Percentiles rank a stretch among this genome's conserved stretches.
These are phyloP conservation scores for Campopleginae sp. DNA, from an alignment of 2,888 invertebrate species.

Conservation along the genomic window DNA sequence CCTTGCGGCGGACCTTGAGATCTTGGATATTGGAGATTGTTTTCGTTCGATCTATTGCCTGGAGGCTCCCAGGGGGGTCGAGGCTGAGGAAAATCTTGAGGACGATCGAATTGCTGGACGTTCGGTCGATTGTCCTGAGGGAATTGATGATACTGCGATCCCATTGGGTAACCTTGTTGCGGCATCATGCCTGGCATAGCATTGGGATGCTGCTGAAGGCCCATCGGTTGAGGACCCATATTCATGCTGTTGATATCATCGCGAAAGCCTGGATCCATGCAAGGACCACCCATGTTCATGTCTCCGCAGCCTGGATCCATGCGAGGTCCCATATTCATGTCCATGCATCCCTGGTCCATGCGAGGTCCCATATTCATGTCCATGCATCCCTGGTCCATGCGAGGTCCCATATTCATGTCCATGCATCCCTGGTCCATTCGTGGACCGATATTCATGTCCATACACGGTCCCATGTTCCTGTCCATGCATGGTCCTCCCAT, in stretches of 20 bases:
- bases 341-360: constrained; percentile 34
- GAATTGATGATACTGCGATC: constrained; percentile 64
- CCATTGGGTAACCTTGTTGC: constrained; percentile 46
- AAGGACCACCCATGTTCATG: constrained; percentile 45
- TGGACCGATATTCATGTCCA: constrained; percentile 44
- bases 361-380: constrained; percentile 44
- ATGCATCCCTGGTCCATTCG: constrained; percentile 29
- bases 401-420: constrained; percentile 46
- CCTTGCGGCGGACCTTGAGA: constrained; percentile 65
- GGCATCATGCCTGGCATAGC: constrained; percentile 54
- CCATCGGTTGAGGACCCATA: constrained; percentile 41
- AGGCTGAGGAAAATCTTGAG: constrained; percentile 71
- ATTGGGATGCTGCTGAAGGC: constrained; percentile 34
- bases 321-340: constrained; percentile 42
- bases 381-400: constrained; percentile 42
- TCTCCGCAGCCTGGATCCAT: constrained; percentile 32
- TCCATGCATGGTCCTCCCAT: constrained; percentile 47
- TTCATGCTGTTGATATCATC: constrained; percentile 51
- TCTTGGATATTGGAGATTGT: constrained; percentile 70
- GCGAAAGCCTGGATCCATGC: constrained; percentile 52
- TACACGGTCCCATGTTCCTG: constrained; percentile 37
- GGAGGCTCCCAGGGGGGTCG: constrained; percentile 72
- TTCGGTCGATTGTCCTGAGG: constrained; percentile 63
- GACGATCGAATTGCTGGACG: constrained; percentile 72
- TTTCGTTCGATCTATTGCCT: constrained; percentile 58